phyloP scores from a whole-genome alignment of 2,113 vertebrate genomes.

The Eublepharis macularius region DNA sequence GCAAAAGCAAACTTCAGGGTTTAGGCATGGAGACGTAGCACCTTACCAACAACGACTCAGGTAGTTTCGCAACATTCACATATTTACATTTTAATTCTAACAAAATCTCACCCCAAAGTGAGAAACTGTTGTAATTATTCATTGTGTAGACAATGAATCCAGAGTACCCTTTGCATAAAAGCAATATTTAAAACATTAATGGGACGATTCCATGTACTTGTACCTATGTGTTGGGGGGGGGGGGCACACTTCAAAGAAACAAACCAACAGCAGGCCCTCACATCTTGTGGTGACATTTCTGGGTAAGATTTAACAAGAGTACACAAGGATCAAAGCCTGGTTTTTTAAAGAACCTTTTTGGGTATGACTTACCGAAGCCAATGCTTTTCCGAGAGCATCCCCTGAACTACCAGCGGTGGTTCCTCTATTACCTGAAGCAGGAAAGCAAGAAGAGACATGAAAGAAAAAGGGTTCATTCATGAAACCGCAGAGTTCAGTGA shows the following conservation, averaged over 20 bases:
- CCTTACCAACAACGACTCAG: no score
- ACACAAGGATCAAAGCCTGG: background rate
- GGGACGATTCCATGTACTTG: background rate
- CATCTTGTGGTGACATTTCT: background rate
- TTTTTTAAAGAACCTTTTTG: slow-evolving; percentile 73
- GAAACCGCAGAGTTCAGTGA: background rate
- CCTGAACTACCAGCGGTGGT: slow-evolving; percentile 93
- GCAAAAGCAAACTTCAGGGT: no score
- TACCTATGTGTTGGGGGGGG: background rate
- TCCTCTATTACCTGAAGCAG: slow-evolving; percentile 83
- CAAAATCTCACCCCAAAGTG: no score
- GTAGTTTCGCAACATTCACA: no score
- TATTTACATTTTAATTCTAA: no score
- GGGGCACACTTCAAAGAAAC: no score
- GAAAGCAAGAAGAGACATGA: background rate
- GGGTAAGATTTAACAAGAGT: background rate
- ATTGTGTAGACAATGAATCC: no score
- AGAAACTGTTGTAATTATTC: no score
- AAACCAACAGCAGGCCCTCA: no score
- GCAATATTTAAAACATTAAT: no score
- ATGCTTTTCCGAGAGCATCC: slow-evolving; percentile 96
- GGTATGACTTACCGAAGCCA: slow-evolving; percentile 89
- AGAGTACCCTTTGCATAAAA: no score
- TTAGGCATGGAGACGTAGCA: no score
- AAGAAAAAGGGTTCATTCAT: background rate